Conservation (phyloP, 2,888 invertebrate genomes). For the Apoderus coryli region DNA sequence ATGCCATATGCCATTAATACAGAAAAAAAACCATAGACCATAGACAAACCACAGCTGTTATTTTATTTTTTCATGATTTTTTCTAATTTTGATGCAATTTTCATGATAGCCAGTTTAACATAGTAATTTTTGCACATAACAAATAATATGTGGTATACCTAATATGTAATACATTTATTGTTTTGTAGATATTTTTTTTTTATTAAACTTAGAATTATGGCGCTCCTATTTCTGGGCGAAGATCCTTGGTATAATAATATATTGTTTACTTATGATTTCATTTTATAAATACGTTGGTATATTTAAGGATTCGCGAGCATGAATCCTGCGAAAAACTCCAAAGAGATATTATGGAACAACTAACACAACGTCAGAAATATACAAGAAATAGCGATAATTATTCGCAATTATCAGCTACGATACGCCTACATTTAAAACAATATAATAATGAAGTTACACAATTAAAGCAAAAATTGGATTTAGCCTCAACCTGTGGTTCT, state of each 20-base stretch:
- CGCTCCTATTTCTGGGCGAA: slow-evolving; percentile 32
- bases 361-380: slow-evolving; percentile 40
- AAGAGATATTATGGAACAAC: slow-evolving; percentile 45
- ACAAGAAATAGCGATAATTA: slow-evolving; percentile 39
- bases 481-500: slow-evolving; percentile 30
- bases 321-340: slow-evolving; percentile 50
- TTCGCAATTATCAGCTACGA: slow-evolving; percentile 41
- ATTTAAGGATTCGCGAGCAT: slow-evolving; percentile 45
- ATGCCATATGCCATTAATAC: too few species aligned
- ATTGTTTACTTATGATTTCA: slow-evolving; percentile 9
- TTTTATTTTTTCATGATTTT: too few species aligned
- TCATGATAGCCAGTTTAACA: too few species aligned
- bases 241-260: slow-evolving; percentile 33
- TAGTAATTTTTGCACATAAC: too few species aligned
- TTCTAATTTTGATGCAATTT: too few species aligned
- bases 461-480: slow-evolving; percentile 40
- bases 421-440: slow-evolving; percentile 46
- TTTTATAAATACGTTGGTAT: slow-evolving; percentile 9
- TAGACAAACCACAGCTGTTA: too few species aligned
- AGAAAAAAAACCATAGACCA: too few species aligned
- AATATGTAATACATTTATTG: too few species aligned
- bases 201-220: too few species aligned
- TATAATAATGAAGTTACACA: slow-evolving; percentile 44
- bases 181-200: too few species aligned
- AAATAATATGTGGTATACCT: too few species aligned